phyloP scores from a whole-genome alignment of 2,797 vertebrate genomes.

The Cephalopachus bancanus region DNA sequence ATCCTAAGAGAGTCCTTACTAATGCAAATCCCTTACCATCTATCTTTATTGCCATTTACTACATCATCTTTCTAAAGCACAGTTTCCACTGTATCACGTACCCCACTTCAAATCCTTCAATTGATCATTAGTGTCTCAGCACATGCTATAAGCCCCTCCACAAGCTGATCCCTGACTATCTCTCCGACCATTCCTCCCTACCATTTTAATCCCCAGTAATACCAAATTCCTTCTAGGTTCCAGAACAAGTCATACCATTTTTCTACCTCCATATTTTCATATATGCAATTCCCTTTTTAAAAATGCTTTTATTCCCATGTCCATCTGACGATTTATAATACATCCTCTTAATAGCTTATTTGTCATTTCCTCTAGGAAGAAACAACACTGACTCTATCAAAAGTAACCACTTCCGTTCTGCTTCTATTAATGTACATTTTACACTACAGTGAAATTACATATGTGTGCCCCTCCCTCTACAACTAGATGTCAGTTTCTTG shows the following conservation, averaged over 20 bases:
- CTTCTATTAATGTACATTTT: conserved; percentile 4
- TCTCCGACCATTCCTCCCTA: background rate
- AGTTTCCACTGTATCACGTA: background rate
- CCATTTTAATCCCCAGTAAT: background rate
- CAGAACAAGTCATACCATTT: background rate
- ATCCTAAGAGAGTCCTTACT: background rate
- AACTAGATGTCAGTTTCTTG: conserved; percentile 36
- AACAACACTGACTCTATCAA: background rate
- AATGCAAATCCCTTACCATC: background rate
- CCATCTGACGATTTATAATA: conserved; percentile 26
- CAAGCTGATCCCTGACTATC: background rate
- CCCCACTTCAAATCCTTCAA: background rate
- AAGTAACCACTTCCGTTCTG: background rate
- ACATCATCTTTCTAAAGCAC: background rate
- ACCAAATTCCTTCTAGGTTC: background rate
- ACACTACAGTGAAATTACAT: background rate
- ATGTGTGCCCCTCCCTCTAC: background rate
- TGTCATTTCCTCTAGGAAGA: conserved; percentile 35
- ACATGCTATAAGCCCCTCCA: background rate
- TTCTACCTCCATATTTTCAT: background rate
- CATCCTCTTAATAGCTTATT: background rate
- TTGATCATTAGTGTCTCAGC: background rate
- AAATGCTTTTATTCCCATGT: conserved; percentile 23
- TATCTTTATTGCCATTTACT: background rate
- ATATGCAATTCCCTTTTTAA: background rate